Percentiles rank a stretch among this genome's conserved stretches.
phyloP scores from a whole-genome alignment of 2,797 vertebrate species.

The Microctenopoma lineatum region DNA sequence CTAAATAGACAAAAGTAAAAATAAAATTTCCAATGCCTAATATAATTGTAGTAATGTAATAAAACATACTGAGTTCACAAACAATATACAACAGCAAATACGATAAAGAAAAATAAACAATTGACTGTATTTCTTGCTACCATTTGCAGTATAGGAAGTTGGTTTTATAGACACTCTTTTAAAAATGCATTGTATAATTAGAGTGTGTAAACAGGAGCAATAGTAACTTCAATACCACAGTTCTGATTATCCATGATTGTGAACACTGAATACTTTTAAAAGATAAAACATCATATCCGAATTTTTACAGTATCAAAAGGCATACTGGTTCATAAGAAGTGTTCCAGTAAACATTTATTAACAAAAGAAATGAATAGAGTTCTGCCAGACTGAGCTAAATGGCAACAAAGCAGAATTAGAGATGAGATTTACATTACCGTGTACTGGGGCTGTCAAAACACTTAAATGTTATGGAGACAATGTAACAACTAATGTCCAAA shows the following conservation, averaged over 20 bases:
- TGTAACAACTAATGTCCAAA: slow-evolving; percentile 45
- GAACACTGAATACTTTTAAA: slow-evolving; percentile 31
- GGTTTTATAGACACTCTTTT: slow-evolving; percentile 5
- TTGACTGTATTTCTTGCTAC: slow-evolving; percentile 13
- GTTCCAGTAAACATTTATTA: slow-evolving; percentile 65
- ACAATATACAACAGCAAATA: slow-evolving; percentile 43
- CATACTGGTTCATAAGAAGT: slow-evolving; percentile 42
- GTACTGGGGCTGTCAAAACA: slow-evolving; percentile 60
- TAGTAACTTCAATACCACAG: slow-evolving; percentile 24
- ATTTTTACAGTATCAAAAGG: slow-evolving; percentile 44
- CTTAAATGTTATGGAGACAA: slow-evolving; percentile 51
- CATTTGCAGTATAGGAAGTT: slow-evolving; percentile 9
- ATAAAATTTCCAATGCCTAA: slow-evolving; percentile 12
- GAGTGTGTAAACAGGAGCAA: slow-evolving; percentile 15
- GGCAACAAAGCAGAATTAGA: slow-evolving; percentile 50
- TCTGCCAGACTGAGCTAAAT: slow-evolving; percentile 56
- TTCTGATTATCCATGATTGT: slow-evolving; percentile 25
- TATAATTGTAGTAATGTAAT: slow-evolving; percentile 28
- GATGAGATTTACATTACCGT: slow-evolving; percentile 43
- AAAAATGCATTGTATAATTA: slow-evolving; percentile 4
- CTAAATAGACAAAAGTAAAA: slow-evolving; percentile 24
- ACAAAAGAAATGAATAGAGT: slow-evolving; percentile 55
- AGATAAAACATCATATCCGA: slow-evolving; percentile 25
- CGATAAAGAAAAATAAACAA: slow-evolving; percentile 3
- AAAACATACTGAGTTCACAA: slow-evolving; percentile 31